A percentile compares a stretch with the other conserved stretches of the same genome.
phyloP scores from a whole-genome alignment of 2,888 invertebrate genomes.

The Leuctra nigra region DNA sequence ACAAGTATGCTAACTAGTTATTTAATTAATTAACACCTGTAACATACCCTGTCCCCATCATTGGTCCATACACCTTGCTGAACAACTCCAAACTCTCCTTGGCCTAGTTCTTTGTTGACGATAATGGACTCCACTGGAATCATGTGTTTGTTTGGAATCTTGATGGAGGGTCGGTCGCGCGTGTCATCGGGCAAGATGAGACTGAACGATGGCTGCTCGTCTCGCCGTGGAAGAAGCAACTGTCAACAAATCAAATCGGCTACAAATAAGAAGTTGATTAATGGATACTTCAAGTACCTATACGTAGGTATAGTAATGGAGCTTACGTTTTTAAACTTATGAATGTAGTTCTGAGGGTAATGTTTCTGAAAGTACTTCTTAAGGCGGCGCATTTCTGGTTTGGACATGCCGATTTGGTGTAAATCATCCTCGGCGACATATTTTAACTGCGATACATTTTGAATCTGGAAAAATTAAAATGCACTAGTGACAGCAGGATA shows the following conservation, averaged over 20 bases:
- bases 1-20: no score
- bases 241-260: conserved; percentile 30
- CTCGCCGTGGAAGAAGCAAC: conserved; percentile 55
- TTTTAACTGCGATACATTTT: conserved; percentile 82
- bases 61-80: conserved; percentile 97
- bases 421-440: conserved; percentile 93
- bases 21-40: no score
- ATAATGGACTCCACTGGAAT: conserved; percentile 86
- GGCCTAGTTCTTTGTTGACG: conserved; percentile 90
- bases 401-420: conserved; percentile 83
- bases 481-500: no score
- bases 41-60: conserved; percentile 76
- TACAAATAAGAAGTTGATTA: not conserved
- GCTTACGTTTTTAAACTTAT: conserved; percentile 77
- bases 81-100: conserved; percentile 96
- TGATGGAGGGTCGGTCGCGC: conserved; percentile 22
- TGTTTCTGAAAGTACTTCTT: conserved; percentile 92
- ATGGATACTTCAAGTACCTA: no score
- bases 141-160: conserved; percentile 70
- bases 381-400: conserved; percentile 89
- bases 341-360: conserved; percentile 87
- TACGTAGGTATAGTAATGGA: no score
- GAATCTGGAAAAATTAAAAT: conserved; percentile 45
- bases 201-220: conserved; percentile 38
- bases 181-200: conserved; percentile 35